Percentiles rank a stretch among this genome's conserved stretches.
Evolutionary conservation across 2,888 invertebrate genomes (phyloP).

Genomic region (Dascillus cervinus): DNA sequence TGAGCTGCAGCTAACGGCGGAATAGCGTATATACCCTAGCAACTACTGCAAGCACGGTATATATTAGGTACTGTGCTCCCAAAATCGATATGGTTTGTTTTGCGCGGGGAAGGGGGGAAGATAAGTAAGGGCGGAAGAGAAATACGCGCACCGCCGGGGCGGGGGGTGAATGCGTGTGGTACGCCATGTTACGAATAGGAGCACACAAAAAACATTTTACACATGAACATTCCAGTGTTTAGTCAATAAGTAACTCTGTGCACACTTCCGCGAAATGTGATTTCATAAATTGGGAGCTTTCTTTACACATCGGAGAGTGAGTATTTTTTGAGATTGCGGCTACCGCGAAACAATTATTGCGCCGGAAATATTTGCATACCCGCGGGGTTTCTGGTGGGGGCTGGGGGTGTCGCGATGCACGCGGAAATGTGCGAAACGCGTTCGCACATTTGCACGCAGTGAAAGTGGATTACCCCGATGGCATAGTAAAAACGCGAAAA

Average conservation of each 20-base stretch:
- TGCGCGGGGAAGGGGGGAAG: constrained; percentile 29
- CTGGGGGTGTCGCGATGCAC: constrained; percentile 20
- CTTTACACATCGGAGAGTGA: constrained; percentile 8
- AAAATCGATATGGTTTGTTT: constrained; percentile 47
- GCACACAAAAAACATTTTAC: constrained; percentile 37
- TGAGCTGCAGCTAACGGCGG: constrained; percentile 23
- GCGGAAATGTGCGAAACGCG: constrained; percentile 29
- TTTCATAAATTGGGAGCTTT: constrained; percentile 14
- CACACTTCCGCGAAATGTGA: constrained; percentile 16
- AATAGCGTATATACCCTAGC: constrained; percentile 33
- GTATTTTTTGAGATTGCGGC: constrained; percentile 10
- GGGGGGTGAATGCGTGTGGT: constrained; percentile 36
- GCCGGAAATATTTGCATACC: constrained; percentile 26
- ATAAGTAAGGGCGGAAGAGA: constrained; percentile 35
- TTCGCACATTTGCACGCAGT: constrained; percentile 29
- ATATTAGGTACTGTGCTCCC: constrained; percentile 38
- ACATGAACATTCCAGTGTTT: constrained; percentile 38
- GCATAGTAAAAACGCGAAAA: constrained; percentile 10
- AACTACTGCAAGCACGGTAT: constrained; percentile 33
- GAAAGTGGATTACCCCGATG: constrained; percentile 27
- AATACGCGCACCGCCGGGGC: constrained; percentile 31
- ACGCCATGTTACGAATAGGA: constrained; percentile 41
- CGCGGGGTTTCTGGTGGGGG: constrained; percentile 17
- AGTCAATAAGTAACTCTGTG: constrained; percentile 30
- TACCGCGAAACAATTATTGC: constrained; percentile 23